These are phyloP conservation scores for Tenualosa ilisha DNA, from an alignment of 2,797 vertebrate genomes.

Conservation along the genomic window DNA sequence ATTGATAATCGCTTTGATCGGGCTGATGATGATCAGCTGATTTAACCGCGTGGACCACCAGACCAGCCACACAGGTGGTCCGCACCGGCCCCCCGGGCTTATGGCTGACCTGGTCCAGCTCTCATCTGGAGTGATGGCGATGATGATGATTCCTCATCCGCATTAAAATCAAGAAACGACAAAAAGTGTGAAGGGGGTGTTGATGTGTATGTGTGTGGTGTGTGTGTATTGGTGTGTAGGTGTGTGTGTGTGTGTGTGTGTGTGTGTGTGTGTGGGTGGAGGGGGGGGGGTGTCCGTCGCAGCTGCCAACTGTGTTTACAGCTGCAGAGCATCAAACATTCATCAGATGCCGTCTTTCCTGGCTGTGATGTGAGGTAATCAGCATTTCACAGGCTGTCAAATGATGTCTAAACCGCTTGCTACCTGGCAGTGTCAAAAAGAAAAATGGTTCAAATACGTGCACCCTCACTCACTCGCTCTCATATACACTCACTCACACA, in stretches of 20 bases:
- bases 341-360: conserved; percentile 82
- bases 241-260: conserved; percentile 16
- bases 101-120: conserved; percentile 68
- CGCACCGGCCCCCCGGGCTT: conserved; percentile 63
- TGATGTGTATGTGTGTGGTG: not conserved
- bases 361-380: conserved; percentile 83
- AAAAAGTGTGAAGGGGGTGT: not conserved
- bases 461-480: conserved; percentile 38
- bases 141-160: conserved; percentile 59
- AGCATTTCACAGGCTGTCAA: conserved; percentile 84
- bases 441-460: conserved; percentile 64
- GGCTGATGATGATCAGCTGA: conserved; percentile 45
- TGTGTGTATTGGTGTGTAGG: not conserved
- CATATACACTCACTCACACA: conserved; percentile 56
- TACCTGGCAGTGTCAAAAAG: conserved; percentile 79
- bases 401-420: conserved; percentile 74
- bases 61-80: conserved; percentile 59
- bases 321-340: conserved; percentile 81
- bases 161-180: conserved; percentile 40
- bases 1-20: conserved; percentile 16
- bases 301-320: conserved; percentile 82
- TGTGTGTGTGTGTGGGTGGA: not conserved
- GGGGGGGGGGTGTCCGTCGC: conserved; percentile 60
- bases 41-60: conserved; percentile 60
- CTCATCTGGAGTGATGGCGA: conserved; percentile 65